A percentile compares a stretch with the other conserved stretches of the same genome.
Conservation (phyloP, 1,140 invertebrate genomes). For the Hylaeus volcanicus region DNA sequence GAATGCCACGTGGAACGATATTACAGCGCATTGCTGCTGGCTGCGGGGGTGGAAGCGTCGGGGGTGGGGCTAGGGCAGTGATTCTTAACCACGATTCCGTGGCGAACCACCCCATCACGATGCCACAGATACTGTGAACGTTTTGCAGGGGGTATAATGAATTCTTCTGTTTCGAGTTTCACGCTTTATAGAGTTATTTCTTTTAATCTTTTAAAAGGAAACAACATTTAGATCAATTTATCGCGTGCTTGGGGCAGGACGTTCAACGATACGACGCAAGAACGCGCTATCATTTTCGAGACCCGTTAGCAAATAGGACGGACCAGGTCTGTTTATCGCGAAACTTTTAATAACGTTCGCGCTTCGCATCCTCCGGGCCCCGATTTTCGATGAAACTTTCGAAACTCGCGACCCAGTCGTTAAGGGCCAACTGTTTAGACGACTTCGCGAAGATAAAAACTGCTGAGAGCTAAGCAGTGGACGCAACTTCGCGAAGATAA, state of each 20-base stretch:
- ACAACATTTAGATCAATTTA: not conserved
- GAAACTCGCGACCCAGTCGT: not conserved
- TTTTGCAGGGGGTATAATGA: too few relatives aligned
- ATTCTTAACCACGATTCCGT: too few relatives aligned
- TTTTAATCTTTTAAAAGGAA: too few relatives aligned
- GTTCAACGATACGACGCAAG: not conserved
- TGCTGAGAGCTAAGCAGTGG: not conserved
- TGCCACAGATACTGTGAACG: too few relatives aligned
- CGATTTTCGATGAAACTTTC: slow-evolving; percentile 40
- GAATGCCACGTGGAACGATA: slow-evolving; percentile 54
- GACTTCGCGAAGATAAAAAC: slow-evolving; percentile 31
- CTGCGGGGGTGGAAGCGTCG: not conserved
- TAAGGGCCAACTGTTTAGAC: slow-evolving; percentile 17
- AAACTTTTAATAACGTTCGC: slow-evolving; percentile 43
- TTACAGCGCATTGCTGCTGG: slow-evolving; percentile 41
- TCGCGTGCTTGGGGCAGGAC: not conserved
- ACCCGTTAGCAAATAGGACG: slow-evolving; percentile 1
- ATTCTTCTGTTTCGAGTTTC: too few relatives aligned
- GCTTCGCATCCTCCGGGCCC: not conserved
- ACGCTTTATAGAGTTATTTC: too few relatives aligned
- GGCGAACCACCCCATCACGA: too few relatives aligned
- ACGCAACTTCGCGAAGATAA: slow-evolving; percentile 2
- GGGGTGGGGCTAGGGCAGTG: not conserved
- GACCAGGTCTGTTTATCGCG: slow-evolving; percentile 23
- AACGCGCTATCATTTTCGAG: not conserved